Conservation (phyloP, 2,113 vertebrate genomes). For the Benitochromis conjunctus region DNA sequence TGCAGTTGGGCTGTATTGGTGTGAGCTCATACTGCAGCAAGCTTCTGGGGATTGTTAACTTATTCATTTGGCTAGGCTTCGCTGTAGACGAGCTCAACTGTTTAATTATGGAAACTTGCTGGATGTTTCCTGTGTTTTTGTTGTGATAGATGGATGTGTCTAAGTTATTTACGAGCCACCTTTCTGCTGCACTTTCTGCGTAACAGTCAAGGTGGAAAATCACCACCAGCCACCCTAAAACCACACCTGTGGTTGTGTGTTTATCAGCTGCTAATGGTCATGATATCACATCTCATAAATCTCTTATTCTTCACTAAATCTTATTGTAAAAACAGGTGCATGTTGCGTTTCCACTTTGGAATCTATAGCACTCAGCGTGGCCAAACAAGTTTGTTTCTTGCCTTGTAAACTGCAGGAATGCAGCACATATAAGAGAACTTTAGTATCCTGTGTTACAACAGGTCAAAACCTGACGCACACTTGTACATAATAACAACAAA, state of each 20-base stretch:
- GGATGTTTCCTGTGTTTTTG: conserved; percentile 2
- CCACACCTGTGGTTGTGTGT: background rate
- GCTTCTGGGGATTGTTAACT: conserved; percentile 4
- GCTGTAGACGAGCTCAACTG: conserved; percentile 12
- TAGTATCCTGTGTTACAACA: background rate
- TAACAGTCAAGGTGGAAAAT: background rate
- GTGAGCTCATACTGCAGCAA: background rate
- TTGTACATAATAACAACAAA: background rate
- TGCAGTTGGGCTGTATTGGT: background rate
- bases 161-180: background rate
- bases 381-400: background rate
- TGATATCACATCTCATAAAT: background rate
- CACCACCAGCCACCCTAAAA: background rate
- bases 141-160: background rate
- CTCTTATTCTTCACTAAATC: background rate
- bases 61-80: conserved; percentile 17
- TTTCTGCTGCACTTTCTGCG: background rate
- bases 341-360: background rate
- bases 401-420: background rate
- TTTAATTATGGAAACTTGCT: conserved; percentile 13
- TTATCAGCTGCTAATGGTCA: background rate
- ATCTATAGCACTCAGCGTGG: background rate
- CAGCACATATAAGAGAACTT: background rate
- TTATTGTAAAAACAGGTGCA: background rate
- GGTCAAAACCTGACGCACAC: background rate